phyloP scores from a whole-genome alignment of 2,113 vertebrate genomes.

The Copsychus sechellarum region DNA sequence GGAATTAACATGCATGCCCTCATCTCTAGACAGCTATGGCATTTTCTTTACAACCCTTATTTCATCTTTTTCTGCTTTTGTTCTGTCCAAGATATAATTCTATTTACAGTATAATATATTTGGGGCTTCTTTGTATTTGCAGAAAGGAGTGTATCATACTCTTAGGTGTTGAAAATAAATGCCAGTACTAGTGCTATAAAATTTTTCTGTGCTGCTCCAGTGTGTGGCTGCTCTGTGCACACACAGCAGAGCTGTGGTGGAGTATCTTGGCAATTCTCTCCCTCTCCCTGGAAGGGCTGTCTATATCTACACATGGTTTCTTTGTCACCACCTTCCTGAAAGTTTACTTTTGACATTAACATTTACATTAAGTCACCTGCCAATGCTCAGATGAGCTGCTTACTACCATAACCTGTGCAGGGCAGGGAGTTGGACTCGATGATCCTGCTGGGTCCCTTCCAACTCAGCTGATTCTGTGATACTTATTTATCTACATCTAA shows the following conservation, averaged over 20 bases:
- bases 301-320: background rate
- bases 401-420: background rate
- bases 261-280: background rate
- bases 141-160: background rate
- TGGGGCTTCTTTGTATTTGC: background rate
- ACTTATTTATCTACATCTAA: background rate
- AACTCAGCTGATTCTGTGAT: background rate
- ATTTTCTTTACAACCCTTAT: background rate
- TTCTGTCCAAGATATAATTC: background rate
- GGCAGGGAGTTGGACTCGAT: fast-evolving
- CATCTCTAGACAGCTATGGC: background rate
- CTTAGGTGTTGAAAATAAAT: background rate
- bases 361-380: background rate
- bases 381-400: background rate
- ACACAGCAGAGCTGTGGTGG: background rate
- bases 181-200: background rate
- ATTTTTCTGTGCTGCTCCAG: fast-evolving
- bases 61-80: background rate
- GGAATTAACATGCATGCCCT: background rate
- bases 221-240: background rate
- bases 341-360: background rate
- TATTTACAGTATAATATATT: background rate
- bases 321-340: background rate
- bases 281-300: background rate
- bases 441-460: background rate